Evolutionary conservation across 2,797 vertebrate genomes (phyloP), one percentile per base, ranked within the genome.

Genomic region (Enteromius thamalakanensis): DNA sequence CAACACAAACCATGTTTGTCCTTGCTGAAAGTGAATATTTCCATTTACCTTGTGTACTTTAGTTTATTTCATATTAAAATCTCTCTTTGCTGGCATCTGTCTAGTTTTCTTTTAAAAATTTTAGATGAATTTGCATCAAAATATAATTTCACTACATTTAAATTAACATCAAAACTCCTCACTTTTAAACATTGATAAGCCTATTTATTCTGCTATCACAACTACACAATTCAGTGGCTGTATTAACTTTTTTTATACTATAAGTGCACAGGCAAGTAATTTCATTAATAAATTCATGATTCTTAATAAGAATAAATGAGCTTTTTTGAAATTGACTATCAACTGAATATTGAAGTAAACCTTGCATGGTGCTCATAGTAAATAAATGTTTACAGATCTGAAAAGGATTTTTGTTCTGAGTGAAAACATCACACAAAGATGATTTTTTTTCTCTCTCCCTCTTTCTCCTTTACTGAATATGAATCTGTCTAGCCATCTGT

Each of bases 401-500:
- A 47, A 15, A 34, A 37, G 19, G 1, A 17, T 49, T 76, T 69
- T 69, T 42, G 26, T 65, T 32, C 23, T 17, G 26, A 64, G 47
- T 62, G 9, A 84, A 69, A 64, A 10, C 14, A 15, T 26, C 9
- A 72, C 37, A 34, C 6, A 70, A 8, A 78, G 49, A 77, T 65
- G 23, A 47, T 32, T 68, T 47, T 51, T 32, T 37, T 58, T 32
- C 80, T 0, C 37, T 40, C 37, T 42, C 9, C 51, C 26, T 83
- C 0, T 4, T 9, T 67, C 72, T 80, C 40, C 19, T 78, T 69
- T 58, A 40, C n/a, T 23, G 4, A 69, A 77, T 49, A n/a, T 60
- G 45, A 65, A 29, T 72, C 45, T 29, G 8, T 51, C 40, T 6
- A 83, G 51, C n/a, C 76, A 53, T 79, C 80, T 85, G 76, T 58